These are phyloP conservation scores for Clarias macrocephalus DNA, from an alignment of 2,113 vertebrate species.

Conservation along the genomic window DNA sequence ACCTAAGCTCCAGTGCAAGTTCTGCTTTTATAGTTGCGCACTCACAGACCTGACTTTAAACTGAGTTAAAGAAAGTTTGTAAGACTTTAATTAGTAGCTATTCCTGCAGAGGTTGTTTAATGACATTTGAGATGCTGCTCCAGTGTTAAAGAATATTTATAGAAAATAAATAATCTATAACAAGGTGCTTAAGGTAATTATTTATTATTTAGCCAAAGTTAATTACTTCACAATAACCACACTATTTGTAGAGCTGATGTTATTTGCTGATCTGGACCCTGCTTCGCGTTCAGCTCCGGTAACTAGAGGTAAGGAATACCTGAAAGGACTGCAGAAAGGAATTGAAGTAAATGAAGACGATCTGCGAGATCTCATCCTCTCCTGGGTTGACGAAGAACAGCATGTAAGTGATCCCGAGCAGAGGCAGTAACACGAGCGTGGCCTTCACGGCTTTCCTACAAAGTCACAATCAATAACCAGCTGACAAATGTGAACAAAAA, in stretches of 20 bases:
- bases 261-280: neutral
- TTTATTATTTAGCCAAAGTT: neutral
- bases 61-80: neutral
- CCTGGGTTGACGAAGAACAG: constrained; percentile 96
- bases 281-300: neutral
- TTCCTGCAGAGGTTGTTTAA: neutral
- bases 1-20: neutral
- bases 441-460: constrained; percentile 96
- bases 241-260: neutral
- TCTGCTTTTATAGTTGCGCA: neutral
- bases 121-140: neutral
- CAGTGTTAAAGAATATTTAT: neutral
- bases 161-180: neutral
- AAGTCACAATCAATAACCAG: neutral
- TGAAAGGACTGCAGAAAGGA: constrained; percentile 97
- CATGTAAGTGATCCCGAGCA: constrained; percentile 98
- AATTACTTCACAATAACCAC: neutral
- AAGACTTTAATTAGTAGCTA: neutral
- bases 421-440: constrained; percentile 90
- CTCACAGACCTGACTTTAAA: neutral
- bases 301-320: constrained; percentile 66
- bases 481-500: neutral
- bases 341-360: constrained; percentile 98
- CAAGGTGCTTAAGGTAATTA: neutral
- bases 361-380: constrained; percentile 90